Conservation (phyloP, 2,797 vertebrate genomes). For the Fistularia tabacaria region DNA sequence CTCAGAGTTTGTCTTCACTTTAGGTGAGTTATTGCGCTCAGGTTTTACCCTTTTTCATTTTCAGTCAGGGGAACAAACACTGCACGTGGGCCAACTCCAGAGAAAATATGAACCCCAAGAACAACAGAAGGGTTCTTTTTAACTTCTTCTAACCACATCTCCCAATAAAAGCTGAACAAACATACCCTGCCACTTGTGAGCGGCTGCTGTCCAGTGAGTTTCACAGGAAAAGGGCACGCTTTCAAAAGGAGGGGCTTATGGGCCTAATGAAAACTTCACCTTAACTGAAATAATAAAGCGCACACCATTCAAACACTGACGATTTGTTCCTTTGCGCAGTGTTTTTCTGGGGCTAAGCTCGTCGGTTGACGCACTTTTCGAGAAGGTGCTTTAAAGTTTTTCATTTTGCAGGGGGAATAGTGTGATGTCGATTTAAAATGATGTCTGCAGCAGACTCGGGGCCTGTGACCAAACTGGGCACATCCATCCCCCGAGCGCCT, state of each 20-base stretch:
- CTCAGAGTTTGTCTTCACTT: conserved; percentile 66
- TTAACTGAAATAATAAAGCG: conserved; percentile 73
- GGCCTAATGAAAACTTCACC: conserved; percentile 74
- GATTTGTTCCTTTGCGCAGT: conserved; percentile 54
- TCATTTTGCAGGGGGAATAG: conserved; percentile 29
- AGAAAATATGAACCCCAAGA: conserved; percentile 79
- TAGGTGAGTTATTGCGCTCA: conserved; percentile 64
- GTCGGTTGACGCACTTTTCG: conserved; percentile 15
- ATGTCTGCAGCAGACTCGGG: conserved; percentile 20
- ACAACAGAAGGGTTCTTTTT: conserved; percentile 81
- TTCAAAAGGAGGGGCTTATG: conserved; percentile 61
- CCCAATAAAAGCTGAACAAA: conserved; percentile 87
- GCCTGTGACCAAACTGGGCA: conserved; percentile 65
- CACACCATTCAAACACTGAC: conserved; percentile 58
- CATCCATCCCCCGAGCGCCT: conserved; percentile 77
- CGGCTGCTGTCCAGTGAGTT: conserved; percentile 68
- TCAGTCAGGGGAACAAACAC: conserved; percentile 62
- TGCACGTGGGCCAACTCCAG: conserved; percentile 71
- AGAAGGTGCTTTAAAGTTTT: conserved; percentile 3
- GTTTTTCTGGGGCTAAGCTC: conserved; percentile 44
- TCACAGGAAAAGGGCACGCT: conserved; percentile 58
- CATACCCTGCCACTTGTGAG: conserved; percentile 74
- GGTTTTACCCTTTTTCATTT: conserved; percentile 59
- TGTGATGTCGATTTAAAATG: conserved; percentile 31
- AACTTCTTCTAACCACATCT: conserved; percentile 82